These are phyloP conservation scores for Mylabris sibirica DNA, from an alignment of 2,888 invertebrate genomes.

Conservation along the genomic window DNA sequence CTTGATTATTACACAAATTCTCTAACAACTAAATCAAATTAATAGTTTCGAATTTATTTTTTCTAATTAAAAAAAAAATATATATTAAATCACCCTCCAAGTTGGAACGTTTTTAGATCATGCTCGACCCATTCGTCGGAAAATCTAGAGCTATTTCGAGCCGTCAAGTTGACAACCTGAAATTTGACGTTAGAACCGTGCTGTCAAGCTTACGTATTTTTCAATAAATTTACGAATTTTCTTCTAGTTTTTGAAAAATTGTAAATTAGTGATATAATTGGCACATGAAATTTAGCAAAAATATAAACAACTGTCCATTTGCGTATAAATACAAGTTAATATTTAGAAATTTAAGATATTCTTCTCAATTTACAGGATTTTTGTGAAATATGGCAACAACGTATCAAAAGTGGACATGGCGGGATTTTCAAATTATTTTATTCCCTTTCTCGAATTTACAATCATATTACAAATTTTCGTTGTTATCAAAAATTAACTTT, in stretches of 20 bases:
- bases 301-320: no score
- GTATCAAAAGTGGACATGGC: background rate
- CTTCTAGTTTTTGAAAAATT: no score
- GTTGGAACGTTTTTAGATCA: conserved; percentile 4
- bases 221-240: background rate
- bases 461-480: no score
- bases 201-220: background rate
- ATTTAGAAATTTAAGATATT: no score
- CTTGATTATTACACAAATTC: conserved; percentile 35
- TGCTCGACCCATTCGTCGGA: conserved; percentile 7
- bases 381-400: background rate
- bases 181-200: background rate
- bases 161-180: background rate
- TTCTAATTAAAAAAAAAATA: background rate
- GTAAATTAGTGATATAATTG: no score
- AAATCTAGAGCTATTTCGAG: background rate
- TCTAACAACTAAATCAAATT: background rate
- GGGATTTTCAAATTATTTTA: background rate
- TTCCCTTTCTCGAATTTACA: background rate
- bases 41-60: background rate
- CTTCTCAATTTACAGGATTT: background rate
- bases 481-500: conserved; percentile 55
- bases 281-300: no score
- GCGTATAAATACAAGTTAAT: no score
- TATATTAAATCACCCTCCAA: conserved; percentile 8